Percentiles rank a stretch among this genome's conserved stretches.
Evolutionary conservation across 35 echinoderm and acorn worm genomes (phyloP).

Genomic region (Chiridota heheva): DNA sequence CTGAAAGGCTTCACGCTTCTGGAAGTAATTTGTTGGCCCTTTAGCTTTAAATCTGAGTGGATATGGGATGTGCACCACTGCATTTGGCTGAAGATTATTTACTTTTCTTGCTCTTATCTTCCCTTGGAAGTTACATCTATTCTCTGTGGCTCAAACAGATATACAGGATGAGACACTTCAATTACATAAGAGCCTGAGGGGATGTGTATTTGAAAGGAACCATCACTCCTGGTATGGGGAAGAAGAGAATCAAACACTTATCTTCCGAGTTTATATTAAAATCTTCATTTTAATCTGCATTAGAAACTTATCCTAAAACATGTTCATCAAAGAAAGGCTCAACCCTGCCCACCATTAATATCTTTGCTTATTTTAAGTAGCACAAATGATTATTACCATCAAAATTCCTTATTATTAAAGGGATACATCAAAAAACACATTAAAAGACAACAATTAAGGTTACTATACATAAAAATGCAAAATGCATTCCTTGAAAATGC

Average conservation of each 20-base stretch:
- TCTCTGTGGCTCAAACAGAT: constrained; percentile 90
- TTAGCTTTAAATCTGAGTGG: constrained; percentile 79
- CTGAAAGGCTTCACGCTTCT: constrained; percentile 91
- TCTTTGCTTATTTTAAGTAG: too few relatives aligned
- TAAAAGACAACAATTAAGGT: too few relatives aligned
- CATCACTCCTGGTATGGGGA: constrained; percentile 65
- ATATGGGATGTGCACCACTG: constrained; percentile 56
- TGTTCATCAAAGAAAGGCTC: not conserved
- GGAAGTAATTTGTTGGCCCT: constrained; percentile 67
- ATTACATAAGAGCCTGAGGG: constrained; percentile 92
- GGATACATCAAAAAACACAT: too few relatives aligned
- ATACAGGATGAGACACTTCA: constrained; percentile 74
- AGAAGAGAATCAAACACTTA: constrained; percentile 7
- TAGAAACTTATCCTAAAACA: not conserved
- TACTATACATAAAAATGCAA: too few relatives aligned
- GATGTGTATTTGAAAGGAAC: constrained; percentile 74
- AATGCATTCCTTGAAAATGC: too few relatives aligned
- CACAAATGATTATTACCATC: too few relatives aligned
- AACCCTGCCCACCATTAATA: too few relatives aligned
- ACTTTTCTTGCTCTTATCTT: constrained; percentile 90
- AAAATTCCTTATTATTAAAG: too few relatives aligned
- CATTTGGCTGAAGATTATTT: constrained; percentile 76
- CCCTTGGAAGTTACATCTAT: constrained; percentile 89
- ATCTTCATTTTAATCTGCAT: not conserved
- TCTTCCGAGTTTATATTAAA: not conserved